Percentiles rank a stretch among this genome's conserved stretches.
Conservation (phyloP, 2,888 invertebrate species). For the Linnaemya vulpina region DNA sequence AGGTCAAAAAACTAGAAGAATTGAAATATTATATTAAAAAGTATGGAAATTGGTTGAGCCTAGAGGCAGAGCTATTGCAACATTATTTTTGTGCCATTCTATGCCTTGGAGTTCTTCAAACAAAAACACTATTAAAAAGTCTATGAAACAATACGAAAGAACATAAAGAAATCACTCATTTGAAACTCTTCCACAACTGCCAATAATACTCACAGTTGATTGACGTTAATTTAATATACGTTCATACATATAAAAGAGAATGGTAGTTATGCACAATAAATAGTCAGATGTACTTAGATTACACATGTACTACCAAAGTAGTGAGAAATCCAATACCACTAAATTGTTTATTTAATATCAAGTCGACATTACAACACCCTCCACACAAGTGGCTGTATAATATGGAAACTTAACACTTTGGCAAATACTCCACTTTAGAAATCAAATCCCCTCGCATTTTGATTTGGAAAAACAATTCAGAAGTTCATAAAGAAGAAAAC, state of each 20-base stretch:
- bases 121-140: no score
- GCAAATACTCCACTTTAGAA: constrained; percentile 42
- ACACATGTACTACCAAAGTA: constrained; percentile 10
- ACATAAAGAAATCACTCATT: not conserved
- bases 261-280: constrained; percentile 8
- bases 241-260: constrained; percentile 7
- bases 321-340: constrained; percentile 19
- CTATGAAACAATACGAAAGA: no score
- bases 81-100: no score
- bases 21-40: no score
- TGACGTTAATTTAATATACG: constrained; percentile 16
- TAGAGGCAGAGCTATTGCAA: no score
- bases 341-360: constrained; percentile 51
- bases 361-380: constrained; percentile 37
- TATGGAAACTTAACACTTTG: constrained; percentile 50
- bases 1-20: no score
- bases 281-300: not conserved
- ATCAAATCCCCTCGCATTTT: constrained; percentile 10
- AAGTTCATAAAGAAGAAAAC: not conserved
- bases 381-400: constrained; percentile 29
- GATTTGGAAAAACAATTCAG: constrained; percentile 6
- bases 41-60: no score
- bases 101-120: no score
- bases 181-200: not conserved
- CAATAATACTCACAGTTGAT: not conserved